phyloP scores from a whole-genome alignment of 2,797 vertebrate genomes.

The Capromys pilorides region DNA sequence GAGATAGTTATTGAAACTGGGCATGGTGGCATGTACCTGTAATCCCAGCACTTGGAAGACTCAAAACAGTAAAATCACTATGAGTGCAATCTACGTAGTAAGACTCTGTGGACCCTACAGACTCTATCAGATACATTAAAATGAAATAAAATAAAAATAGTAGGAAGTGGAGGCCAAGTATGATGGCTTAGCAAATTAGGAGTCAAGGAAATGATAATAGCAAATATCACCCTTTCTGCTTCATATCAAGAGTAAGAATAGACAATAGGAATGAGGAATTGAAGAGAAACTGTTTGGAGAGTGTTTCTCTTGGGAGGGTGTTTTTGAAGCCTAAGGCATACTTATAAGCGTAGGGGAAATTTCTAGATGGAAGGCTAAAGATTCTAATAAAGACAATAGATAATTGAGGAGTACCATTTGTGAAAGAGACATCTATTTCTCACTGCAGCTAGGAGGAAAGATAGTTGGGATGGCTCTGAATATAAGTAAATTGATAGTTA shows the following conservation, averaged over 20 bases:
- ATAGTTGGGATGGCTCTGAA: background rate
- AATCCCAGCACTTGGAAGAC: too few relatives aligned
- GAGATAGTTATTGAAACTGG: too few relatives aligned
- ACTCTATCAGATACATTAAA: too few relatives aligned
- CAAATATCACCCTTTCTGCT: background rate
- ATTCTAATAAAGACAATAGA: background rate
- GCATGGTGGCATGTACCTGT: too few relatives aligned
- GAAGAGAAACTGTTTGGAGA: background rate
- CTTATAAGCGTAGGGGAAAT: background rate
- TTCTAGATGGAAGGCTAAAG: background rate
- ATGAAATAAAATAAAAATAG: too few relatives aligned
- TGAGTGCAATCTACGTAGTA: too few relatives aligned
- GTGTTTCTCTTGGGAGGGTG: background rate
- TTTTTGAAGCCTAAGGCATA: background rate
- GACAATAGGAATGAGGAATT: background rate
- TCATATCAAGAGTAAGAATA: background rate
- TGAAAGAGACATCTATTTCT: background rate
- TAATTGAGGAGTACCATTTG: background rate
- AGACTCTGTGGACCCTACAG: too few relatives aligned
- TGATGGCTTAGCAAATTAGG: slow-evolving; percentile 11
- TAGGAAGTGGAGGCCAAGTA: slow-evolving; percentile 6
- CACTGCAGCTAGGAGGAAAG: background rate
- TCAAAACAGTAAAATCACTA: too few relatives aligned
- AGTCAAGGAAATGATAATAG: slow-evolving; percentile 16
- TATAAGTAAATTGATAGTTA: slow-evolving; percentile 3